Evolutionary conservation across 2,888 invertebrate genomes (phyloP).

Genomic region (Urechis unicinctus): DNA sequence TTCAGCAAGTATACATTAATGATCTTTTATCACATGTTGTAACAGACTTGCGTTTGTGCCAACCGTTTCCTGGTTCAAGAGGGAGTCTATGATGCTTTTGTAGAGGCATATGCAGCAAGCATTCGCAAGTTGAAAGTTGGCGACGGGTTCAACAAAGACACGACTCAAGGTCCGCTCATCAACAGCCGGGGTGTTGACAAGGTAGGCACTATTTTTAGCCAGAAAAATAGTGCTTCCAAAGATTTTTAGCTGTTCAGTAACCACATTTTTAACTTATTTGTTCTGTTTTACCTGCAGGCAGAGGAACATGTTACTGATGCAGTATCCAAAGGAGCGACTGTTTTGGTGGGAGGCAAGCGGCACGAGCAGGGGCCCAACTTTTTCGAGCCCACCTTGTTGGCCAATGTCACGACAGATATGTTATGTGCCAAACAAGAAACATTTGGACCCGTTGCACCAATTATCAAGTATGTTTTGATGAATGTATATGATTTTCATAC

Average conservation of each 20-base stretch:
- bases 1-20: neutral
- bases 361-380: conserved; percentile 61
- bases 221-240: too few relatives aligned
- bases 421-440: conserved; percentile 79
- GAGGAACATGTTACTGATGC: conserved; percentile 78
- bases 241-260: too few relatives aligned
- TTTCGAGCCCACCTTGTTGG: conserved; percentile 83
- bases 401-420: conserved; percentile 75
- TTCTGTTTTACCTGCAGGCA: conserved; percentile 52
- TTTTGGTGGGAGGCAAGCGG: conserved; percentile 69
- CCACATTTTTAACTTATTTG: neutral
- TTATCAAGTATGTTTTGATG: conserved; percentile 61
- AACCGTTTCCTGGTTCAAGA: conserved; percentile 61
- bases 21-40: conserved; percentile 4
- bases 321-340: conserved; percentile 71
- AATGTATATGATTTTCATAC: too few relatives aligned
- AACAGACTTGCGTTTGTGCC: conserved; percentile 85
- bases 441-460: conserved; percentile 88
- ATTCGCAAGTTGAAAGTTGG: conserved; percentile 72
- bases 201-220: conserved; percentile 48
- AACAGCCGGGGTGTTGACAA: conserved; percentile 78
- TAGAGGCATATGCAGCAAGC: conserved; percentile 63
- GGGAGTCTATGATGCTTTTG: conserved; percentile 72
- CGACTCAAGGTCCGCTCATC: conserved; percentile 85
- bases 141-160: conserved; percentile 65